A percentile compares a stretch with the other conserved stretches of the same genome.
Conservation (phyloP, 2,888 invertebrate genomes). For the Andrena dorsata region DNA sequence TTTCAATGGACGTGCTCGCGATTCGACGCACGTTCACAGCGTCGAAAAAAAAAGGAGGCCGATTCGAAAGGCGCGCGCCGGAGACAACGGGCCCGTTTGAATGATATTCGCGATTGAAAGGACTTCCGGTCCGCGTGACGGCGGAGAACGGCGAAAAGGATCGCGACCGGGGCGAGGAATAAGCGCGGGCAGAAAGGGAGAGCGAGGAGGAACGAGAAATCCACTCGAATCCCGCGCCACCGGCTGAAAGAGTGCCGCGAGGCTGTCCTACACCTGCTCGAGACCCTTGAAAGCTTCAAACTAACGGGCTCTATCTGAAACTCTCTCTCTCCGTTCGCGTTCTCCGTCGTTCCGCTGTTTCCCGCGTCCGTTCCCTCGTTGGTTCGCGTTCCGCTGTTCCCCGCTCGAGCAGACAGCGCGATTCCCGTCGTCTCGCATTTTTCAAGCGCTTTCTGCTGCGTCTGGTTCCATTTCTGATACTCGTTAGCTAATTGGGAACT, state of each 20-base stretch:
- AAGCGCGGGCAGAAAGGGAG: not conserved
- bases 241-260: conserved; percentile 43
- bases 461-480: not conserved
- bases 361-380: not conserved
- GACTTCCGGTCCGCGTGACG: conserved; percentile 20
- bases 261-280: conserved; percentile 49
- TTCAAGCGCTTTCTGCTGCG: not conserved
- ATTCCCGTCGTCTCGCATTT: not conserved
- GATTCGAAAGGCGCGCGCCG: conserved; percentile 12
- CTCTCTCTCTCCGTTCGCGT: conserved; percentile 14
- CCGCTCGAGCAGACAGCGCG: not conserved
- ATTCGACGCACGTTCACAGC: conserved; percentile 8
- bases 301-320: conserved; percentile 38
- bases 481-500: not conserved
- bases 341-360: conserved; percentile 29
- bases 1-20: not conserved
- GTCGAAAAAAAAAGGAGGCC: not conserved
- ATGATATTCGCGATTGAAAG: conserved; percentile 60
- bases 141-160: conserved; percentile 8
- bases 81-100: conserved; percentile 55
- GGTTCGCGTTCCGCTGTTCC: conserved; percentile 3
- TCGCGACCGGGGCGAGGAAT: not conserved
- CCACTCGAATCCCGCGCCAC: conserved; percentile 30
- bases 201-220: conserved; percentile 3
- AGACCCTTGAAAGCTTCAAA: conserved; percentile 45